Percentiles rank a stretch among this genome's conserved stretches.
phyloP scores from a whole-genome alignment of 1,140 invertebrate genomes.

The Hypsibius dujardini region DNA sequence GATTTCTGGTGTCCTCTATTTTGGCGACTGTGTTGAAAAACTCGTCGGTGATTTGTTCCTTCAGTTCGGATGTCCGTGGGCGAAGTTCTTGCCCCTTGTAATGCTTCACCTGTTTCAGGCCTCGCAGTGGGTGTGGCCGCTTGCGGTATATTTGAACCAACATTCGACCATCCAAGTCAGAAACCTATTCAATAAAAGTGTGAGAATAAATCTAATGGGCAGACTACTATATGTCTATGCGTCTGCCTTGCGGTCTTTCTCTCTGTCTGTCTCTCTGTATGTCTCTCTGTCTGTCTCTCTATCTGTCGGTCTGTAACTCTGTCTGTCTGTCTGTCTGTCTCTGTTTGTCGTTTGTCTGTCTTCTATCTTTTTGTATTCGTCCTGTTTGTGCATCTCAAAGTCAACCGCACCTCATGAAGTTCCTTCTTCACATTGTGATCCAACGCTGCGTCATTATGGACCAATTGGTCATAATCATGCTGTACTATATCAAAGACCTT shows the following conservation, averaged over 20 bases:
- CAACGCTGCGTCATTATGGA: background rate
- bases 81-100: background rate
- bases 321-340: no score
- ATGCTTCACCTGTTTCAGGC: slow-evolving; percentile 4
- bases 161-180: slow-evolving; percentile 1
- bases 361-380: no score
- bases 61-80: background rate
- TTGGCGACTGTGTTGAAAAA: background rate
- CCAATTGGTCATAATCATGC: background rate
- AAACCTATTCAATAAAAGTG: background rate
- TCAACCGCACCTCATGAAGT: background rate
- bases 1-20: background rate
- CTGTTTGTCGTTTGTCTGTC: no score
- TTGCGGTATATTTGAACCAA: background rate
- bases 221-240: no score
- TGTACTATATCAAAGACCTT: background rate
- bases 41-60: background rate
- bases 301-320: no score
- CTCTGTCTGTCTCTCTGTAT: no score
- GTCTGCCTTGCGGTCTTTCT: no score
- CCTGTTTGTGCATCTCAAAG: no score
- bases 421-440: background rate
- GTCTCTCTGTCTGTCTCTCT: no score
- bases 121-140: background rate
- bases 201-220: no score